Conservation (phyloP, 2,888 invertebrate genomes). For the Pyrochroa serraticornis region DNA sequence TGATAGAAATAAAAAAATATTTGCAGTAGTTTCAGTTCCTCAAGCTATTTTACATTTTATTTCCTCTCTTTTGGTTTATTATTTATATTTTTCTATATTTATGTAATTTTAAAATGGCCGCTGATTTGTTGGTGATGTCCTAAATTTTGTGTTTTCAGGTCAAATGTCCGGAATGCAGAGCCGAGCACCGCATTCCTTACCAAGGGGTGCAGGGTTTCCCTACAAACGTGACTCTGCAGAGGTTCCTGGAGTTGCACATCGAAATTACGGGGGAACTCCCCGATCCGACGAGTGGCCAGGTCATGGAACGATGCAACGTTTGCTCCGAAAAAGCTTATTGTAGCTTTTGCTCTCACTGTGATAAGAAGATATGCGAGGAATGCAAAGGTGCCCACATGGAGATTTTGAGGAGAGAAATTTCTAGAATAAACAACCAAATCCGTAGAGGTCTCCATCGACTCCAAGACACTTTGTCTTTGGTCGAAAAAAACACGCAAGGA, state of each 20-base stretch:
- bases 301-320: constrained; percentile 92
- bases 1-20: too few relatives aligned
- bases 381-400: constrained; percentile 97
- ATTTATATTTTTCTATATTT: too few relatives aligned
- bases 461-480: constrained; percentile 81
- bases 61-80: too few relatives aligned
- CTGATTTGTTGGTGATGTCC: too few relatives aligned
- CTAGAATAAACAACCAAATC: constrained; percentile 62
- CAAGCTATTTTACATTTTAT: too few relatives aligned
- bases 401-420: constrained; percentile 76
- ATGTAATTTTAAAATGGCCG: too few relatives aligned
- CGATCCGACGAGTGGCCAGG: constrained; percentile 88
- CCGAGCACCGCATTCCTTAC: constrained; percentile 95
- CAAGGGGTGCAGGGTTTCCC: constrained; percentile 94
- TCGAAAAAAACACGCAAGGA: constrained; percentile 87
- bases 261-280: constrained; percentile 91
- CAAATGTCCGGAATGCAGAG: constrained; percentile 97
- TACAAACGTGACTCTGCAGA: constrained; percentile 92
- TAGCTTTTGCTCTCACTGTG: constrained; percentile 91
- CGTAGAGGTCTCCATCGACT: constrained; percentile 86
- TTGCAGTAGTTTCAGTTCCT: too few relatives aligned
- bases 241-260: constrained; percentile 93
- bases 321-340: constrained; percentile 93
- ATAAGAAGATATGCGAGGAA: constrained; percentile 95
- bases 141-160: constrained; percentile 64